Conservation (phyloP, 2,888 invertebrate genomes). For the Phlogophora meticulosa region DNA sequence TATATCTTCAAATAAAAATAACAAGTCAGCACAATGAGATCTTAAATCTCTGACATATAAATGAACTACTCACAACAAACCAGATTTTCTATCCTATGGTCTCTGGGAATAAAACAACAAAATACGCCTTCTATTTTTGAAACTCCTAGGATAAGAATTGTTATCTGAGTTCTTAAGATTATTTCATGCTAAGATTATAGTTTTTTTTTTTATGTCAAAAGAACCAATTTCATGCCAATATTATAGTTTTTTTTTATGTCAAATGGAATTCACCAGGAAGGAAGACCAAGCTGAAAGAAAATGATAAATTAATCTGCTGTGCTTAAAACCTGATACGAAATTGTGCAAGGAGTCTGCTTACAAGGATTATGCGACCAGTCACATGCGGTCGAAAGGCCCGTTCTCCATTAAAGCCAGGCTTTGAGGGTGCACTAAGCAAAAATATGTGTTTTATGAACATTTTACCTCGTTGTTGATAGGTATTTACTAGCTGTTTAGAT, state of each 20-base stretch:
- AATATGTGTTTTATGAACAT: slow-evolving; percentile 4
- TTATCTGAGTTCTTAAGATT: background rate
- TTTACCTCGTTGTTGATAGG: background rate
- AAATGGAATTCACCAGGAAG: too few relatives aligned
- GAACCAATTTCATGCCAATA: background rate
- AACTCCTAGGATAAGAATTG: too few relatives aligned
- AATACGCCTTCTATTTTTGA: background rate
- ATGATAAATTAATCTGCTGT: background rate
- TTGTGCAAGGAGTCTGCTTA: slow-evolving; percentile 16
- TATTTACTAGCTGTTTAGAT: background rate
- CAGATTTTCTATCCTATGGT: background rate
- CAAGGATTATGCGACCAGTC: slow-evolving; percentile 30
- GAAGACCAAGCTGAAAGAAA: background rate
- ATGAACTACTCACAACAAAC: background rate
- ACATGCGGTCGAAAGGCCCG: slow-evolving; percentile 32
- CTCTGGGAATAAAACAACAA: background rate
- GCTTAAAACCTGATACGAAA: slow-evolving; percentile 19
- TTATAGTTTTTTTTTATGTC: background rate
- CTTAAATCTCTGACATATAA: background rate
- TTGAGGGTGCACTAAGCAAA: slow-evolving; percentile 17
- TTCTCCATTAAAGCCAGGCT: slow-evolving; percentile 22
- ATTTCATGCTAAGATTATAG: background rate
- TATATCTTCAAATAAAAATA: too few relatives aligned
- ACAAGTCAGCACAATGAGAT: background rate
- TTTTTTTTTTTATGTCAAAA: too few relatives aligned